Conservation (phyloP, 2,888 invertebrate genomes). For the Drosophila leonis region DNA sequence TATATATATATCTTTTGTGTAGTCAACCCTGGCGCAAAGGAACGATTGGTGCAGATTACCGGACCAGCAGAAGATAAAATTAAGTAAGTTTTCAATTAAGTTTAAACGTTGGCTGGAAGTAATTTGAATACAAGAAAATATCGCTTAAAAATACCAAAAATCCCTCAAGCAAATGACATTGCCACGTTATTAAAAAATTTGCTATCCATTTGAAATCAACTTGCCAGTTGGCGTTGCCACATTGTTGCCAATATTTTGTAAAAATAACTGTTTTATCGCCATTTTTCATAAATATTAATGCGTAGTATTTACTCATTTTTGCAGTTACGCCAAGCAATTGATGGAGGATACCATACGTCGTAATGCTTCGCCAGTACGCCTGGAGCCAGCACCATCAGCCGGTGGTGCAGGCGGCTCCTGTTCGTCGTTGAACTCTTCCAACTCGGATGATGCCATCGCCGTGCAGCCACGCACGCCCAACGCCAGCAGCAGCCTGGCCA, state of each 20-base stretch:
- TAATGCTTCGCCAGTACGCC: slow-evolving; percentile 95
- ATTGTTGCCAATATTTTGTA: background rate
- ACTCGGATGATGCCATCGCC: slow-evolving; percentile 86
- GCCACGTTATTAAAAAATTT: background rate
- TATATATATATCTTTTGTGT: background rate
- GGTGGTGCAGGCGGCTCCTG: slow-evolving; percentile 88
- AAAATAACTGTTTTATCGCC: slow-evolving; percentile 13
- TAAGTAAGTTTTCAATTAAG: slow-evolving; percentile 88
- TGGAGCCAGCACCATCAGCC: slow-evolving; percentile 86
- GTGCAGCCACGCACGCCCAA: slow-evolving; percentile 81
- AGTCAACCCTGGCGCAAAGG: slow-evolving; percentile 98
- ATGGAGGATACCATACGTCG: slow-evolving; percentile 98
- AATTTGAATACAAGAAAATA: background rate
- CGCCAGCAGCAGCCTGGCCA: slow-evolving; percentile 74
- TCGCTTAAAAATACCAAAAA: background rate
- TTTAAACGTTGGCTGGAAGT: background rate
- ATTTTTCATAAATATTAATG: background rate
- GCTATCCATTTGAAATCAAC: background rate
- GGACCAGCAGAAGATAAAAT: slow-evolving; percentile 97
- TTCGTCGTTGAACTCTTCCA: slow-evolving; percentile 92
- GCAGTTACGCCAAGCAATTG: slow-evolving; percentile 94
- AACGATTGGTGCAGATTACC: slow-evolving; percentile 97
- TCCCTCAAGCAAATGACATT: background rate
- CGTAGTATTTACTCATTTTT: background rate
- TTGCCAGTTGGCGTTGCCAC: background rate